Evolutionary conservation across 2,888 invertebrate species (phyloP), one percentile per base, ranked within the genome.

Genomic region (Oxytorus armatus): DNA sequence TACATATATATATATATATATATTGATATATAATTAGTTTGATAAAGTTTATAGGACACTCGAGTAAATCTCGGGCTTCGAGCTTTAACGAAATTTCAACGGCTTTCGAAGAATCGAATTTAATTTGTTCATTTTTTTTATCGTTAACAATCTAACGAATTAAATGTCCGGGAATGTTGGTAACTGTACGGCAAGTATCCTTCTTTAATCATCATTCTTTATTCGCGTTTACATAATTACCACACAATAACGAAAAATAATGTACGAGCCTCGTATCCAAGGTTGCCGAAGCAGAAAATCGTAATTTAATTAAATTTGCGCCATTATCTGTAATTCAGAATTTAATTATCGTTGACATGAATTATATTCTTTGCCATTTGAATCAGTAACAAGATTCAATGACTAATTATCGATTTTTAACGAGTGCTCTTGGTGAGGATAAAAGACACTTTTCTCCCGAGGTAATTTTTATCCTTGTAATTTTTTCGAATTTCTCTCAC

Each of bases 231-330:
- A n/a, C n/a, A n/a, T n/a, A n/a, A n/a, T n/a, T n/a, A n/a, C n/a
- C n/a, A n/a, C n/a, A n/a, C n/a, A n/a, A n/a, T n/a, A n/a, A n/a
- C n/a, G n/a, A n/a, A n/a, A n/a, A n/a, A n/a, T n/a, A n/a, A n/a
- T n/a, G n/a, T n/a, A n/a, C n/a, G n/a, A n/a, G n/a, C n/a, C n/a
- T n/a, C n/a, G n/a, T n/a, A n/a, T n/a, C n/a, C n/a, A n/a, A n/a
- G n/a, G n/a, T n/a, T n/a, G n/a, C n/a, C n/a, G n/a, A n/a, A n/a
- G n/a, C n/a, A n/a, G n/a, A n/a, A n/a, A n/a, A n/a, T n/a, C n/a
- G n/a, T n/a, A 69, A 63, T 69, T 69, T 55, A 14, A 76, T 76
- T 76, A 33, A 39, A 68, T 66, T 73, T 44, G 2, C 36, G 10
- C 0, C 42, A 25, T n/a, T 69, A 47, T 11, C 10, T 33, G 10